A percentile compares a stretch with the other conserved stretches of the same genome.
Conservation (phyloP, 2,113 vertebrate genomes). For the Motacilla alba region DNA sequence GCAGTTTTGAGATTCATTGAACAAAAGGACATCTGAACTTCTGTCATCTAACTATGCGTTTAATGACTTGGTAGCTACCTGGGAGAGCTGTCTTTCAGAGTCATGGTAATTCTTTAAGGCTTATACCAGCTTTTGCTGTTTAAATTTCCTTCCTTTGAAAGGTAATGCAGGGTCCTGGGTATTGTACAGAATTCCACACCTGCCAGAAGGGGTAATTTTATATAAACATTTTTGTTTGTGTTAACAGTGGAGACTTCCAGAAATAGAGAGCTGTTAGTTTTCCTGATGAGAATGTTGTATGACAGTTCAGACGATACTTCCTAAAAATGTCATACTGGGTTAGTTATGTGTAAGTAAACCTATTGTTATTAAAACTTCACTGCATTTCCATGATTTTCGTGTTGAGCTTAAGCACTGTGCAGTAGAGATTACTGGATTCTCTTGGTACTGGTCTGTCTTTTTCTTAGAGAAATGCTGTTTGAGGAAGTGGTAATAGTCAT, state of each 20-base stretch:
- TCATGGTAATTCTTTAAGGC: background rate
- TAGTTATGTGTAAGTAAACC: background rate
- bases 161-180: background rate
- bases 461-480: background rate
- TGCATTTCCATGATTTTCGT: background rate
- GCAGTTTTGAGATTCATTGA: background rate
- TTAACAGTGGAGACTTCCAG: background rate
- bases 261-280: background rate
- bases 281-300: background rate
- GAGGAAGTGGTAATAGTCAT: background rate
- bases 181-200: background rate
- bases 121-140: background rate
- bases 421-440: background rate
- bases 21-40: background rate
- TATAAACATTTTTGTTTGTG: background rate
- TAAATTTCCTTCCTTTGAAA: background rate
- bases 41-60: background rate
- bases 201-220: background rate
- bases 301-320: background rate
- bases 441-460: background rate
- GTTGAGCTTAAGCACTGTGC: background rate
- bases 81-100: background rate
- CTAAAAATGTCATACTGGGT: background rate
- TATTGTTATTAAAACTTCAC: background rate
- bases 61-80: background rate